These are phyloP conservation scores for Abrostola triplasia DNA, from an alignment of 2,888 invertebrate genomes.

Conservation along the genomic window DNA sequence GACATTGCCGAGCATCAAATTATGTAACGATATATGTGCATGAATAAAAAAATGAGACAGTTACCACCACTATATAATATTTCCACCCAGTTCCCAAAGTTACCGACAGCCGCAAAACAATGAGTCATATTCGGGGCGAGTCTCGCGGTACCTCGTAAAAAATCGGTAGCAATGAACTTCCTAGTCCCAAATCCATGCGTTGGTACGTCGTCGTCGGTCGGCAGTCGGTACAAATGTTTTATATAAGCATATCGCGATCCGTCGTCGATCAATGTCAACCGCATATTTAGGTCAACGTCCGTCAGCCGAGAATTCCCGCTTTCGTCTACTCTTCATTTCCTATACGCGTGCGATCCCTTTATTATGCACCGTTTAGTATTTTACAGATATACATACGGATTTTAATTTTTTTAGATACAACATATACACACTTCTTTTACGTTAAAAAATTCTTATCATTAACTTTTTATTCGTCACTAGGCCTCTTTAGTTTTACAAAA, in stretches of 20 bases:
- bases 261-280: slow-evolving; percentile 88
- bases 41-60: slow-evolving; percentile 17
- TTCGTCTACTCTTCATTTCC: slow-evolving; percentile 79
- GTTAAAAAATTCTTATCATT: neutral
- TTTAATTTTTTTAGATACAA: neutral
- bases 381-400: neutral
- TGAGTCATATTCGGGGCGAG: slow-evolving; percentile 72
- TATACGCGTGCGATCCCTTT: slow-evolving; percentile 68
- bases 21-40: slow-evolving; percentile 4
- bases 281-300: slow-evolving; percentile 87
- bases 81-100: slow-evolving; percentile 27
- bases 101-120: slow-evolving; percentile 57
- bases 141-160: slow-evolving; percentile 73
- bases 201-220: slow-evolving; percentile 50
- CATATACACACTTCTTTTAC: neutral
- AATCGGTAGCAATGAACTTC: slow-evolving; percentile 82
- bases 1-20: neutral
- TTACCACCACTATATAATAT: slow-evolving; percentile 17
- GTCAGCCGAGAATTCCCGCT: slow-evolving; percentile 81
- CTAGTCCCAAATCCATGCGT: slow-evolving; percentile 76
- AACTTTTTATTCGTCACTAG: neutral
- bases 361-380: slow-evolving; percentile 56
- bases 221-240: slow-evolving; percentile 72
- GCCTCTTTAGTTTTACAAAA: neutral
- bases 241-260: slow-evolving; percentile 79